Evolutionary conservation across 2,797 vertebrate species (phyloP), one percentile per base, ranked within the genome.

Genomic region (Etheostoma perlongum): DNA sequence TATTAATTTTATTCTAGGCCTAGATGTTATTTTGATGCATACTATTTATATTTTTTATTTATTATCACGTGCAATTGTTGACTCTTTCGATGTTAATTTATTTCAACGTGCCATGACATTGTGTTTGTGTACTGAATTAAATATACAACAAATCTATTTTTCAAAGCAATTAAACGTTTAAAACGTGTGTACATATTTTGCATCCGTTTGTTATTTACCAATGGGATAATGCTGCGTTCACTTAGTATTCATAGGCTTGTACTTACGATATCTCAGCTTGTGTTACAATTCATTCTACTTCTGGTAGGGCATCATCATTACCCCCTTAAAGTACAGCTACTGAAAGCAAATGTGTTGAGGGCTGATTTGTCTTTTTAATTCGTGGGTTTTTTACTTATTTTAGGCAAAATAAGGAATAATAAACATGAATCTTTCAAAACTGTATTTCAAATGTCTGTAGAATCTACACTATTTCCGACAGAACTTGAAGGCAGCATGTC

Each of bases 21-120:
- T 88, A 59, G 57, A n/a, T 84, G 23, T 82, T 73, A 58, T 89
- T 89, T 86, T 55, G 18, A 86, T 77, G 59, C 83, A 78, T 78
- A 46, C 73, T 92, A 92, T 92, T 93, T 95, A 93, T 93, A 81
- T 47, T 1, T 83, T 93, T 91, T 77, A 94, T 95, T 94, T 94
- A 95, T 95, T 89, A 92, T 91, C 19, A 73, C 46, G 91, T 92
- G 85, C 91, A 93, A 92, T 93, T 91, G 19, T 83, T 79, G 51
- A 59, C 54, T 74, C 4, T 60, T 83, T 75, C 71, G 0, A 76
- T 90, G 85, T 90, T 91, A 93, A 93, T 90, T 94, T 95, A 95
- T 95, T 95, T 88, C 40, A 81, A 72, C 83, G 51, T 80, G 72
- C 64, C 62, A 81, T 78, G 54, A 58, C 5, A 78, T 84, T 90